phyloP scores from a whole-genome alignment of 2,888 invertebrate species.

The Leptura quadrifasciata region DNA sequence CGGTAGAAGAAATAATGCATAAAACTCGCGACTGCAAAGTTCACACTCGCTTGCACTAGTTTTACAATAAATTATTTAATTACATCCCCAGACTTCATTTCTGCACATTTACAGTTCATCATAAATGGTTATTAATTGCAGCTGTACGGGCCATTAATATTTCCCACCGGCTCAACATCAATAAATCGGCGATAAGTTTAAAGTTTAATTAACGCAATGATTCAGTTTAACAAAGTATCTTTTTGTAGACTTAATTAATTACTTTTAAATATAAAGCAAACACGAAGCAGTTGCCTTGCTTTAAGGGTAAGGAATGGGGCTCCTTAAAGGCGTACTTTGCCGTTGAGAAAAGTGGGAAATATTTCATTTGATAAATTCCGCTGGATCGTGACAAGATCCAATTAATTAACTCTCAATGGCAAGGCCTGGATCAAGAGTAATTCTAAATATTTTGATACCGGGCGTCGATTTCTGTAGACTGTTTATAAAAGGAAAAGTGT shows the following conservation, averaged over 20 bases:
- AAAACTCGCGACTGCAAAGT: too few species aligned
- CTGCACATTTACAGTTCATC: too few species aligned
- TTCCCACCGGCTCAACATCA: conserved; percentile 6
- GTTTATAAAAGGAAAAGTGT: background rate
- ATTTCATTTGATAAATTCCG: conserved; percentile 29
- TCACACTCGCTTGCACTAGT: too few species aligned
- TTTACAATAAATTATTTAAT: too few species aligned
- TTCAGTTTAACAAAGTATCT: conserved; percentile 26
- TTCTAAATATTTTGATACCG: conserved; percentile 14
- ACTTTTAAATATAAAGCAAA: conserved; percentile 39
- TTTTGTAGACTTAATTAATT: conserved; percentile 33
- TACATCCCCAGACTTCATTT: too few species aligned
- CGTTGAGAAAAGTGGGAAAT: conserved; percentile 20
- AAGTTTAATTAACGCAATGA: conserved; percentile 36
- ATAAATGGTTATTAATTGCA: too few species aligned
- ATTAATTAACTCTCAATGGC: conserved; percentile 21
- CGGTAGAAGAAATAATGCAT: too few species aligned
- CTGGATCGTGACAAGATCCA: conserved; percentile 15
- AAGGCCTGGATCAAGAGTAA: conserved; percentile 3
- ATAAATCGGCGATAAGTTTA: conserved; percentile 10
- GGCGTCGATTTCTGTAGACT: background rate
- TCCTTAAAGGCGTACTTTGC: background rate
- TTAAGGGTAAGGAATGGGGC: background rate
- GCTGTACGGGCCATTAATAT: too few species aligned
- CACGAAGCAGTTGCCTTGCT: background rate